Percentiles rank a stretch among this genome's conserved stretches.
These are phyloP conservation scores for Euura lappo DNA, from an alignment of 1,140 invertebrate species.

Conservation along the genomic window DNA sequence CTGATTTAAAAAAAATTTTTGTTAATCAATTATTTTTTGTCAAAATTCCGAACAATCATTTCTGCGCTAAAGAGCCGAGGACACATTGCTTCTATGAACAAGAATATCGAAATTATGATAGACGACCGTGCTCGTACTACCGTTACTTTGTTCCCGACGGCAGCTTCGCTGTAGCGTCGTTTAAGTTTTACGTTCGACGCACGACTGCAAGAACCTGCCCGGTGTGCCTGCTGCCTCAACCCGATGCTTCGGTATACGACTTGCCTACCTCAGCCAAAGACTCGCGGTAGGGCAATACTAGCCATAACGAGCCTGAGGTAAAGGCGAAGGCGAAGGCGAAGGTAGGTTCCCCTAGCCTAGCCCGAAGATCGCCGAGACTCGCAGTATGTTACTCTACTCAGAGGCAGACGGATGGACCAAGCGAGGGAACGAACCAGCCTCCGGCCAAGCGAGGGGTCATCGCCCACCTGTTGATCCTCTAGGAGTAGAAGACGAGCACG, in stretches of 20 bases:
- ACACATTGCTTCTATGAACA: background rate
- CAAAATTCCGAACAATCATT: background rate
- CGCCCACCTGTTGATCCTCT: slow-evolving; percentile 31
- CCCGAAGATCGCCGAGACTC: no score
- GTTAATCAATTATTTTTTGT: background rate
- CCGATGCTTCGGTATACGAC: background rate
- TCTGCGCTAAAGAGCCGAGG: background rate
- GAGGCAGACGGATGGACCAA: background rate
- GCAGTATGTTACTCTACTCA: background rate
- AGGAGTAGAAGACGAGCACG: background rate
- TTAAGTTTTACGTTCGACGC: background rate
- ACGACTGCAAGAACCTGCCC: background rate
- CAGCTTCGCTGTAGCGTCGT: background rate
- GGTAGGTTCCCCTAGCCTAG: background rate
- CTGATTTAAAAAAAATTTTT: background rate
- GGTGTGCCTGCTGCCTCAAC: background rate
- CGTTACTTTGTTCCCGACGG: background rate
- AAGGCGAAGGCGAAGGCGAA: background rate
- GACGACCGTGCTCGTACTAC: background rate
- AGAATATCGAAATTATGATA: background rate
- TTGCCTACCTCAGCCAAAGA: background rate
- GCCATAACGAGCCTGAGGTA: background rate
- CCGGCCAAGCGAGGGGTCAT: slow-evolving; percentile 25
- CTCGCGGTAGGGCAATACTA: background rate
- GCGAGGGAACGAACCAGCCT: background rate